Percentiles rank a stretch among this genome's conserved stretches.
Evolutionary conservation across 2,797 vertebrate species (phyloP).

Genomic region (Furcifer pardalis): DNA sequence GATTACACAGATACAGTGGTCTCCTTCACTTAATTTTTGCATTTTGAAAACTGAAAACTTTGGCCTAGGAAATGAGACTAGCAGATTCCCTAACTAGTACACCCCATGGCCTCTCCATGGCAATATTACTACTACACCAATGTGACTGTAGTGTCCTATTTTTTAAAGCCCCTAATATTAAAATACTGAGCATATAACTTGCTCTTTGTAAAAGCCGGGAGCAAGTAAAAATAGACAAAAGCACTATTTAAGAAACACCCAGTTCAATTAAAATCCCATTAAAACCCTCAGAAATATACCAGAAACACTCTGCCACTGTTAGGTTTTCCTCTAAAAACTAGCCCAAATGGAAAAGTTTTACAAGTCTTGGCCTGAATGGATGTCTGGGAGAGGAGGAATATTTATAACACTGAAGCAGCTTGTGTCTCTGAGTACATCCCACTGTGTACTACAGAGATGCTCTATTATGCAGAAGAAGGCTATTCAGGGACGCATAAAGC

Average conservation of each 20-base stretch:
- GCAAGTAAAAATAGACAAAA: neutral
- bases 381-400: neutral
- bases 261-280: conserved; percentile 5
- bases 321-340: conserved; percentile 1
- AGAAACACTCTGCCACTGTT: neutral
- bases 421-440: neutral
- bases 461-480: neutral
- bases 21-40: too few species aligned
- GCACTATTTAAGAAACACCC: neutral
- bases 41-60: too few species aligned
- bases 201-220: conserved; percentile 1
- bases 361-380: neutral
- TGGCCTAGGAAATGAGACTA: too few species aligned
- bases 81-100: too few species aligned
- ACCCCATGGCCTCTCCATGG: too few species aligned
- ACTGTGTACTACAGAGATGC: neutral
- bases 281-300: conserved; percentile 48
- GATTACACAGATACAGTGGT: too few species aligned
- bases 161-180: neutral
- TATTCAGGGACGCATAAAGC: too few species aligned
- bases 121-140: neutral
- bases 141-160: neutral
- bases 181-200: neutral
- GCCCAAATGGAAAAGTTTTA: conserved; percentile 4
- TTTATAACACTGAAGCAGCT: neutral